Base-by-base conservation (phyloP, 2,797 vertebrate species). In the Denticeps clupeoides region DNA sequence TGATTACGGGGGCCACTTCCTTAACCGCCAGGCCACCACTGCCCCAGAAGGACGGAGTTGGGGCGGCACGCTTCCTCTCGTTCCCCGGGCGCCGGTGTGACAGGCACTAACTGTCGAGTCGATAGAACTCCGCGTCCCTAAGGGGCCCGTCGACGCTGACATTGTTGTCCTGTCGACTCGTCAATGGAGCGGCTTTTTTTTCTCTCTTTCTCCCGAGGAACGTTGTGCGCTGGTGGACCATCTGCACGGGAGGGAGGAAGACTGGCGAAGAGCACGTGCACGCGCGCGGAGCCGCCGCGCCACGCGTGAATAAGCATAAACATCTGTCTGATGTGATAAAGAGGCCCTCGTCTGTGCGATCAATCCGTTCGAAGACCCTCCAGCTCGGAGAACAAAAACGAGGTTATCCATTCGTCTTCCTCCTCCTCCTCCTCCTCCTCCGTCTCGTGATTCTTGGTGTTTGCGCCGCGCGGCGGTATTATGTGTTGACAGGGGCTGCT, bases 401-500 rank as follows among this genome's bases (percentile, higher is more conserved):
- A 33, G 33, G 33, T 37, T 37, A 37, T 37, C 33, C 12, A 7
- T 46, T 45, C 46, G 26, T 46, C 28, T 19, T 28, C 19, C 27
- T 21, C 44, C 13, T 2, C 45, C 15, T 19, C 10, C 46, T 38
- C 22, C 25, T 7, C 7, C 31, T 48, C 46, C 19, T 15, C 4
- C 33, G 7, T 5, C 13, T 18, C 32, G 35, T 64, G 62, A 59
- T 53, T 71, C 55, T 40, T 35, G 58, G 50, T 38, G 31, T 60
- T n/a, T 73, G 75, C 66, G 56, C 69, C 63, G 63, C 59, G 58
- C 43, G 55, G 37, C 53, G 71, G 75, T 79, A 63, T 80, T 75
- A 77, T 62, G 69, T 69, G 74, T 78, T 74, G 77, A 79, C 71
- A 64, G 63, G 49, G 51, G 59, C 60, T 66, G 67, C 77, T 73